These are phyloP conservation scores for Hypotaenidia okinawae DNA, from an alignment of 2,797 vertebrate species.

Conservation along the genomic window DNA sequence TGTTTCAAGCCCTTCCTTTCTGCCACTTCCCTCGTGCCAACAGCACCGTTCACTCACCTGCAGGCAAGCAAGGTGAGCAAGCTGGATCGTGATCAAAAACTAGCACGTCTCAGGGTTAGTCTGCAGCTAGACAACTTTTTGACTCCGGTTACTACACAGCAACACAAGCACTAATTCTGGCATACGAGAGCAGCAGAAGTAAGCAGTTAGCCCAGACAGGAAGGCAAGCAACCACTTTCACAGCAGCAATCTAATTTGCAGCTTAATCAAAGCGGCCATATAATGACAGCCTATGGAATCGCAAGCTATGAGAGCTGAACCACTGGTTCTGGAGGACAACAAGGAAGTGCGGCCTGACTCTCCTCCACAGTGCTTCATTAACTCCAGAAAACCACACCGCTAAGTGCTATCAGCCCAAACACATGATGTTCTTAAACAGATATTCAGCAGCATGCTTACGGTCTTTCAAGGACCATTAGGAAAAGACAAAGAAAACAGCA, in stretches of 20 bases:
- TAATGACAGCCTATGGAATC: not conserved
- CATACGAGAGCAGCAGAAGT: not conserved
- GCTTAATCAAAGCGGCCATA: not conserved
- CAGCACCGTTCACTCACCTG: not conserved
- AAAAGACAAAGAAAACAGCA: not conserved
- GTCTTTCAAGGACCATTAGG: not conserved
- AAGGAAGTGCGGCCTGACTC: not conserved
- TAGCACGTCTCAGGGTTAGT: not conserved
- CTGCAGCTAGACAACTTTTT: not conserved
- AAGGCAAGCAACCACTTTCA: not conserved
- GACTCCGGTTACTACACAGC: not conserved
- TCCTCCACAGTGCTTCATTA: not conserved
- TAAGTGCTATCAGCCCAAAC: not conserved
- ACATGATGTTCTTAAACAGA: not conserved
- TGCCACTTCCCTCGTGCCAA: not conserved
- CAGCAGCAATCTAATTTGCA: not conserved
- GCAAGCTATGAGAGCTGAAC: not conserved
- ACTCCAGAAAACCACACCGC: not conserved
- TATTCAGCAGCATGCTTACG: not conserved
- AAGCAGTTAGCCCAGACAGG: not conserved
- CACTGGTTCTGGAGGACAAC: not conserved
- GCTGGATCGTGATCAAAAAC: not conserved
- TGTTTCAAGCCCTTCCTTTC: conserved; percentile 2
- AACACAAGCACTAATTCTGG: not conserved
- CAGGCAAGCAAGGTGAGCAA: not conserved